Percentiles rank a stretch among this genome's conserved stretches.
Evolutionary conservation across 2,797 vertebrate species (phyloP).

Genomic region (Pantherophis vulpinus): DNA sequence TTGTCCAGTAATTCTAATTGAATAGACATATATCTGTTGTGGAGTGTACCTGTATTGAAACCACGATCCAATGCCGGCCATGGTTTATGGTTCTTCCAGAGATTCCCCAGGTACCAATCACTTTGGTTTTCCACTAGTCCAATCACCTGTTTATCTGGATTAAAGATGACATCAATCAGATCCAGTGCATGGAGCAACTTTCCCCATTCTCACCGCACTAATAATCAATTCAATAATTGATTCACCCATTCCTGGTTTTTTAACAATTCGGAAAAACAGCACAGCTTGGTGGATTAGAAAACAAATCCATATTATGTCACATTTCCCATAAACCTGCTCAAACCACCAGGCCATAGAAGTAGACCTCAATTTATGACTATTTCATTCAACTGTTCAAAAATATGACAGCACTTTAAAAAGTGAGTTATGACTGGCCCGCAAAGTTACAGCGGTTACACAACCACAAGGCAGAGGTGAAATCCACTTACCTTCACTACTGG

Average conservation of each 20-base stretch:
- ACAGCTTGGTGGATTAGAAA: neutral
- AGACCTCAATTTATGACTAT: neutral
- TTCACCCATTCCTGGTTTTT: neutral
- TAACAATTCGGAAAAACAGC: neutral
- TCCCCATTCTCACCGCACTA: neutral
- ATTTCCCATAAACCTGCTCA: neutral
- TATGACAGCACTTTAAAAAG: neutral
- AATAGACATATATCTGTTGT: neutral
- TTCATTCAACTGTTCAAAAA: neutral
- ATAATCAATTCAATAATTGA: neutral
- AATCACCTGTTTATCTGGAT: conserved; percentile 89
- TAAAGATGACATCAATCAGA: conserved; percentile 12
- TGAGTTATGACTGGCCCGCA: neutral
- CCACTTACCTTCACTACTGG: too few relatives aligned
- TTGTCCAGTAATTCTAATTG: neutral
- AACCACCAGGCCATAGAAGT: neutral
- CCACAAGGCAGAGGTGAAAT: too few relatives aligned
- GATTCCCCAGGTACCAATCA: conserved; percentile 95
- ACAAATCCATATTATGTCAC: neutral
- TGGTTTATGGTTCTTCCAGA: conserved; percentile 96
- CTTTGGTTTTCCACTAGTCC: conserved; percentile 98
- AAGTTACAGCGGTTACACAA: neutral
- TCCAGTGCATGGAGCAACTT: neutral
- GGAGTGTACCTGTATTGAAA: conserved; percentile 90
- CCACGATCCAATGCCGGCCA: conserved; percentile 94